Evolutionary conservation across 2,888 invertebrate species (phyloP).

Genomic region (Syritta pipiens): DNA sequence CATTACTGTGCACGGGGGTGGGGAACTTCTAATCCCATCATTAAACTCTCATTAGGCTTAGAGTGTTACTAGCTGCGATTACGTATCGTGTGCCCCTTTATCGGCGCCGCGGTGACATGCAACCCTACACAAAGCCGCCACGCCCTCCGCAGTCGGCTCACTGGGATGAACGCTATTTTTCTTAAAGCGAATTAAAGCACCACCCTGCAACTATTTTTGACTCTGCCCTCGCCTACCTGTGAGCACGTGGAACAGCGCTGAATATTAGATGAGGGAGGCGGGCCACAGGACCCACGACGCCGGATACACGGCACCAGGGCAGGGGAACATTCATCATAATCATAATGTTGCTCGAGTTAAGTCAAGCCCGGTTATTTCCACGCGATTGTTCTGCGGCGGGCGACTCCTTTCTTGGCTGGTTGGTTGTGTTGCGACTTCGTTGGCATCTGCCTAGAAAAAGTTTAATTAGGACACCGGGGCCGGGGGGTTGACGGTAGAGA

Average conservation of each 20-base stretch:
- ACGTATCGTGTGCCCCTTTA: constrained; percentile 19
- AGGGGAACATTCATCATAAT: constrained; percentile 30
- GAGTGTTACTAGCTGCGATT: constrained; percentile 15
- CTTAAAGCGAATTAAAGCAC: constrained; percentile 22
- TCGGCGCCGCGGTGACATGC: constrained; percentile 25
- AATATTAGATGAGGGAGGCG: neutral
- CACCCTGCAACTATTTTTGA: constrained; percentile 7
- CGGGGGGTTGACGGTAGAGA: too few species aligned
- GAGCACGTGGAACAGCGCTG: constrained; percentile 17
- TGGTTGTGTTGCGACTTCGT: constrained; percentile 1
- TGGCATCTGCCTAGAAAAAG: constrained; percentile 5
- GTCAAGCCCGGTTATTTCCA: constrained; percentile 27
- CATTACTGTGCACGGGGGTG: constrained; percentile 4
- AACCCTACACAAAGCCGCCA: neutral
- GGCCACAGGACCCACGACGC: neutral
- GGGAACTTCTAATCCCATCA: constrained; percentile 34
- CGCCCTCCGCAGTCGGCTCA: too few species aligned
- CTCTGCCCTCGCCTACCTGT: neutral
- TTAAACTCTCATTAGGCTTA: constrained; percentile 58
- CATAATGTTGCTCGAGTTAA: constrained; percentile 8
- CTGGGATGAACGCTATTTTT: constrained; percentile 12
- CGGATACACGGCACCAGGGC: neutral
- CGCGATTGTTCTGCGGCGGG: constrained; percentile 27
- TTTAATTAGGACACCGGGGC: constrained; percentile 10
- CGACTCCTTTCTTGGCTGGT: neutral